phyloP scores from a whole-genome alignment of 1,140 invertebrate species.

The Euwallacea similis region DNA sequence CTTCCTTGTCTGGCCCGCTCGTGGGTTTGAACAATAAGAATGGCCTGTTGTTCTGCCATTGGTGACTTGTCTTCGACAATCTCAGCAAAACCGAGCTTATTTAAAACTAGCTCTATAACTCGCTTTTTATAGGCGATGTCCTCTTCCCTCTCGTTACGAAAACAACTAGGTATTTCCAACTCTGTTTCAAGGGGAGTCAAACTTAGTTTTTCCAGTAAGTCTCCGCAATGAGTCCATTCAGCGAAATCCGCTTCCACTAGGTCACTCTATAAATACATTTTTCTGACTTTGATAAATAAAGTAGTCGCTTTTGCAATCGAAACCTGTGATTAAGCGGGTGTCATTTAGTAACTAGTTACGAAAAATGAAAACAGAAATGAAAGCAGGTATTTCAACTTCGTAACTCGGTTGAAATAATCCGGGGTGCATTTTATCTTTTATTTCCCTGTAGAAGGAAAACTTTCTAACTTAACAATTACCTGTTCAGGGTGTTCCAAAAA shows the following conservation, averaged over 20 bases:
- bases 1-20: slow-evolving; percentile 89
- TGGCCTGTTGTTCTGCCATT: slow-evolving; percentile 80
- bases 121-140: slow-evolving; percentile 63
- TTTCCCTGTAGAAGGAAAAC: no score
- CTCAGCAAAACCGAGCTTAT: slow-evolving; percentile 68
- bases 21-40: slow-evolving; percentile 83
- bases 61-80: slow-evolving; percentile 54
- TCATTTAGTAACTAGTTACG: no score
- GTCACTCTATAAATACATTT: slow-evolving; percentile 68
- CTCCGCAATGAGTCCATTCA: slow-evolving; percentile 85
- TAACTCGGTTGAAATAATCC: no score
- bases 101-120: slow-evolving; percentile 67
- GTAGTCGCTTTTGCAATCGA: no score
- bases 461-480: no score
- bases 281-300: no score
- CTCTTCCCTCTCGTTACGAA: slow-evolving; percentile 65
- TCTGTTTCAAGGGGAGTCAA: slow-evolving; percentile 59
- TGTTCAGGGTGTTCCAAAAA: no score
- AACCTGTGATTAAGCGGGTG: no score
- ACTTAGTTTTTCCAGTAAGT: slow-evolving; percentile 65
- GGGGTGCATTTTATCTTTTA: no score
- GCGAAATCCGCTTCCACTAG: slow-evolving; percentile 83
- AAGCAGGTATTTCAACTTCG: background rate
- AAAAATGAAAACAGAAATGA: background rate
- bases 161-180: slow-evolving; percentile 69